These are phyloP conservation scores for Sorex fumeus DNA, from an alignment of 2,113 vertebrate species.

Conservation along the genomic window DNA sequence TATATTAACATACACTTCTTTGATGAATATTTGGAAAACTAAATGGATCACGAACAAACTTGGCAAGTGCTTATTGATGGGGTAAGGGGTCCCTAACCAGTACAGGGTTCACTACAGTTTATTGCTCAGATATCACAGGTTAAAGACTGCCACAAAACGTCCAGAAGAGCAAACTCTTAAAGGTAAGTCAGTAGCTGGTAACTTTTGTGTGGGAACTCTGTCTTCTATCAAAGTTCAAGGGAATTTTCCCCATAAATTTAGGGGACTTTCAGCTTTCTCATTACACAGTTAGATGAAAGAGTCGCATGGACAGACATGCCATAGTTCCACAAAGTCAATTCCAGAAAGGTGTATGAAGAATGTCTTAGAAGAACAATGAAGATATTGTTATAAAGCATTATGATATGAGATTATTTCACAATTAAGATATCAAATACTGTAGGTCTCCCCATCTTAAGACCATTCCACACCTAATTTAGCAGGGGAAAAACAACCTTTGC, in stretches of 20 bases:
- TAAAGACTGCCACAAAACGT: not conserved
- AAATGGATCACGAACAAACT: not conserved
- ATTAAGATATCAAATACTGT: too few species aligned
- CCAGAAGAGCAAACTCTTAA: not conserved
- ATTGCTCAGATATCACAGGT: too few species aligned
- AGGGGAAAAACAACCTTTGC: too few species aligned
- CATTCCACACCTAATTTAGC: too few species aligned
- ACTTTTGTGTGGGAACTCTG: not conserved
- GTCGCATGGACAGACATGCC: not conserved
- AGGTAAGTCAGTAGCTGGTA: fast-evolving
- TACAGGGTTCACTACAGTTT: not conserved
- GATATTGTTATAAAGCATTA: too few species aligned
- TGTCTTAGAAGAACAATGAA: too few species aligned
- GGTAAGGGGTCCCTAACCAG: not conserved
- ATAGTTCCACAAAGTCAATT: not conserved
- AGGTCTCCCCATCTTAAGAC: too few species aligned
- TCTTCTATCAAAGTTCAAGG: not conserved
- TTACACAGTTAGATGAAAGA: not conserved
- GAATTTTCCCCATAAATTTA: not conserved
- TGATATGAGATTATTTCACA: too few species aligned
- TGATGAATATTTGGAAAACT: not conserved
- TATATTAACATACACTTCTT: too few species aligned
- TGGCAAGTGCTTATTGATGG: not conserved
- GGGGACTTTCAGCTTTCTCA: not conserved
- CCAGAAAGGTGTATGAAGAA: not conserved